phyloP scores from a whole-genome alignment of 2,797 vertebrate genomes.

The Leucoraja ocellata region DNA sequence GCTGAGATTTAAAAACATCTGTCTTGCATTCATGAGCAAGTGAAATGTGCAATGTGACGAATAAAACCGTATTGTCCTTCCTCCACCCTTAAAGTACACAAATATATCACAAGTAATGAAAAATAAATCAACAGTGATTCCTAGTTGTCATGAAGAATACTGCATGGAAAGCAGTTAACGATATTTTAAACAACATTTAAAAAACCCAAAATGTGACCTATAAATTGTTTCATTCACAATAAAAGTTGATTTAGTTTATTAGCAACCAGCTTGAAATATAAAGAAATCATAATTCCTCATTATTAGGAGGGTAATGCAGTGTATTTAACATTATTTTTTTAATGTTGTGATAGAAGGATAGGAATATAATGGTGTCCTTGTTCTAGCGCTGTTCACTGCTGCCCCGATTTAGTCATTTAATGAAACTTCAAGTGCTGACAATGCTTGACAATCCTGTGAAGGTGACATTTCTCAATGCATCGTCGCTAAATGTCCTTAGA shows the following conservation, averaged over 20 bases:
- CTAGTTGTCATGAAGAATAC: background rate
- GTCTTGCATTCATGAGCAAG: background rate
- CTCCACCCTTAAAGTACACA: background rate
- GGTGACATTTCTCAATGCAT: background rate
- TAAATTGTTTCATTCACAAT: background rate
- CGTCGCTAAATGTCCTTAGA: background rate
- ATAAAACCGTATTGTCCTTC: background rate
- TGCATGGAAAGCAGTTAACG: background rate
- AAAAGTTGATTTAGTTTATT: background rate
- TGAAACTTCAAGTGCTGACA: background rate
- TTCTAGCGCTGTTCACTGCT: background rate
- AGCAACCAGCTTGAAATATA: background rate
- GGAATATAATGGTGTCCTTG: background rate
- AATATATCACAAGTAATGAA: background rate
- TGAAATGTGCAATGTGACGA: no score
- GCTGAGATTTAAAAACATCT: background rate
- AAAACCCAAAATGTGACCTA: background rate
- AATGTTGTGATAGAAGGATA: background rate
- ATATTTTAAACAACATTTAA: background rate
- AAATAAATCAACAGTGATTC: background rate
- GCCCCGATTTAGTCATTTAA: background rate
- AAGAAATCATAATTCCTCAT: background rate
- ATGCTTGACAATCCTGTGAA: background rate
- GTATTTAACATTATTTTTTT: background rate
- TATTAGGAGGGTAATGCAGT: background rate